phyloP scores from a whole-genome alignment of 35 echinoderm and acorn worm genomes.

The Chiridota heheva region DNA sequence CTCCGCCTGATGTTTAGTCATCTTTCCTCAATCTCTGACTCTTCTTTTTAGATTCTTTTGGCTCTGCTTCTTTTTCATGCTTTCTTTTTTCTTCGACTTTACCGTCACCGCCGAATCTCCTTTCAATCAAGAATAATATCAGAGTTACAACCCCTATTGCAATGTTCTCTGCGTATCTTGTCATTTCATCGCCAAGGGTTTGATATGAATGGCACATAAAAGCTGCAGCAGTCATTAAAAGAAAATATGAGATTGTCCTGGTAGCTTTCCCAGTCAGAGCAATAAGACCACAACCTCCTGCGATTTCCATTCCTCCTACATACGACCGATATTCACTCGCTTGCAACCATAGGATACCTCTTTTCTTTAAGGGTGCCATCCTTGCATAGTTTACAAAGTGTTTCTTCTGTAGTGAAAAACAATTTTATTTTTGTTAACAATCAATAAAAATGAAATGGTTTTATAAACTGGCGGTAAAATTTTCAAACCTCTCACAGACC shows the following conservation, averaged over 20 bases:
- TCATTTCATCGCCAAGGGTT: constrained; percentile 39
- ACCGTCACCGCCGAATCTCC: constrained; percentile 12
- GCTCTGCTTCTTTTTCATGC: constrained; percentile 23
- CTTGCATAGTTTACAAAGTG: constrained; percentile 94
- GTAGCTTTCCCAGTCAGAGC: constrained; percentile 32
- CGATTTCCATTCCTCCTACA: constrained; percentile 70
- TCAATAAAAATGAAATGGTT: too few species aligned
- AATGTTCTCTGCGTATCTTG: constrained; percentile 32
- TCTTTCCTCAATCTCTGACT: constrained; percentile 57
- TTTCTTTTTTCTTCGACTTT: constrained; percentile 4
- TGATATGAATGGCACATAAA: constrained; percentile 61
- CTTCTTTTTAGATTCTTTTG: constrained; percentile 47
- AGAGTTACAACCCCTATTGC: constrained; percentile 20
- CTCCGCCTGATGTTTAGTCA: too few species aligned
- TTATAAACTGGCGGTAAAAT: too few species aligned
- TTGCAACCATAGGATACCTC: constrained; percentile 57
- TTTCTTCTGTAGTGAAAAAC: constrained; percentile 62
- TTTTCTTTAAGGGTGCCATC: constrained; percentile 58
- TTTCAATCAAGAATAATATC: constrained; percentile 23
- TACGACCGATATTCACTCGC: constrained; percentile 70
- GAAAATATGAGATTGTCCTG: constrained; percentile 48
- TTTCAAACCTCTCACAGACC: too few species aligned
- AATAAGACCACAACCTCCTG: constrained; percentile 70
- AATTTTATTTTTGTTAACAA: too few species aligned
- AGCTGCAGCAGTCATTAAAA: constrained; percentile 23